Base-by-base conservation (phyloP, 2,797 vertebrate species). In the Chromobotia macracanthus region DNA sequence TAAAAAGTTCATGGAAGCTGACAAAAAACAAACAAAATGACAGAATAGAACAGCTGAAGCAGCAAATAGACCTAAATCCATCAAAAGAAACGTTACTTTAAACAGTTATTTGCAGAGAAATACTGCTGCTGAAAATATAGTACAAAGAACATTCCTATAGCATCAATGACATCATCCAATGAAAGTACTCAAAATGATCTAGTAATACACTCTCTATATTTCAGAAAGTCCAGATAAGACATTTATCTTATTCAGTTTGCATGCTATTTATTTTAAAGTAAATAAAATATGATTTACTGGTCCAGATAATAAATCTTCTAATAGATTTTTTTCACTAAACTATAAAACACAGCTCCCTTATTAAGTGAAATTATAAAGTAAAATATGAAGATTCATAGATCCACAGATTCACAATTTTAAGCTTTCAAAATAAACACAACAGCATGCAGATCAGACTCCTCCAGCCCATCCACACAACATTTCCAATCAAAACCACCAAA, bases 1-100 rank as follows among this genome's bases (percentile, higher is more conserved):
- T 6, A 50, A 53, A 25, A 61, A 16, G 15, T 31, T 8, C 1
- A 58, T 58, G 13, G 23, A 61, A 16, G 21, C 25, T 8, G 2
- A 61, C 18, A 12, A 56, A 35, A 72, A 50, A 16, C 48, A 76
- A 41, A 28, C 15, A 60, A 69, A 83, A 46, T 21, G 13, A 69
- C 80, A 44, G 23, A 15, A 56, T 68, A 23, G 44, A 63, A 46
- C n/a, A 48, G 50, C 56, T 79, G 67, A 80, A 51, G 55, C 75
- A 72, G 48, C 58, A 41, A 13, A 56, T 15, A 56, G 10, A 46
- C 67, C 28, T 11, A 46, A 7, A 31, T 51, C 53, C 38, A 67
- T 50, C 7, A 60, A 19, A 63, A 41, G n/a, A 55, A 6, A 72
- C 16, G 7, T 67, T 16, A 53, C 15, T 41, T 10, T 13, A 56